Evolutionary conservation across 53 echinoderm and acorn worm species (phyloP).

Genomic region (Antedon mediterranea): DNA sequence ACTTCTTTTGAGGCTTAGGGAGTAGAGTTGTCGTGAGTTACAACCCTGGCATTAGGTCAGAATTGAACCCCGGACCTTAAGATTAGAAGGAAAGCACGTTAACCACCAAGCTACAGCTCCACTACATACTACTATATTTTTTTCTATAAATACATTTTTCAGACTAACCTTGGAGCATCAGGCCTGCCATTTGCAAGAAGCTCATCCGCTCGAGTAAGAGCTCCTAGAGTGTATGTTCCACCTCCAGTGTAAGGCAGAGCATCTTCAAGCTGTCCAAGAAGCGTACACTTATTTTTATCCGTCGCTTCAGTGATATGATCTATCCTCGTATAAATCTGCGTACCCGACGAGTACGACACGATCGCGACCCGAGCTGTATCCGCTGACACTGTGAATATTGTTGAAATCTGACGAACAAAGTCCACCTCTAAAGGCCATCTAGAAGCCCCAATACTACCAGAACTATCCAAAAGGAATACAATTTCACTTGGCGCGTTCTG

Average conservation of each 20-base stretch:
- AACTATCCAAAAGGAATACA: slow-evolving; percentile 48
- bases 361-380: slow-evolving; percentile 30
- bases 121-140: too few species aligned
- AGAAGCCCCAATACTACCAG: slow-evolving; percentile 31
- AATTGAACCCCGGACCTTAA: too few species aligned
- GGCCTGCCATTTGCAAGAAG: slow-evolving; percentile 2
- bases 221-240: slow-evolving; percentile 32
- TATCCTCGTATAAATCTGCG: slow-evolving; percentile 5
- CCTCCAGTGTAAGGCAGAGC: slow-evolving; percentile 17
- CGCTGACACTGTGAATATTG: slow-evolving; percentile 31
- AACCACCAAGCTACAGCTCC: too few species aligned
- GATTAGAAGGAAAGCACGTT: too few species aligned
- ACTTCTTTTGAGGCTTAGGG: too few species aligned
- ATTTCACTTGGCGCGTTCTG: slow-evolving; percentile 28
- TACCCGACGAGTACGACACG: slow-evolving; percentile 38
- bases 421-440: slow-evolving; percentile 27
- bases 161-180: slow-evolving; percentile 9
- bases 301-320: slow-evolving; percentile 30
- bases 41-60: too few species aligned
- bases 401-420: slow-evolving; percentile 31
- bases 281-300: slow-evolving; percentile 53
- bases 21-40: too few species aligned
- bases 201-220: slow-evolving; percentile 4
- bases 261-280: slow-evolving; percentile 14
- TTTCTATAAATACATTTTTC: too few species aligned